phyloP scores from a whole-genome alignment of 2,888 invertebrate species.

The Artemia sp. region DNA sequence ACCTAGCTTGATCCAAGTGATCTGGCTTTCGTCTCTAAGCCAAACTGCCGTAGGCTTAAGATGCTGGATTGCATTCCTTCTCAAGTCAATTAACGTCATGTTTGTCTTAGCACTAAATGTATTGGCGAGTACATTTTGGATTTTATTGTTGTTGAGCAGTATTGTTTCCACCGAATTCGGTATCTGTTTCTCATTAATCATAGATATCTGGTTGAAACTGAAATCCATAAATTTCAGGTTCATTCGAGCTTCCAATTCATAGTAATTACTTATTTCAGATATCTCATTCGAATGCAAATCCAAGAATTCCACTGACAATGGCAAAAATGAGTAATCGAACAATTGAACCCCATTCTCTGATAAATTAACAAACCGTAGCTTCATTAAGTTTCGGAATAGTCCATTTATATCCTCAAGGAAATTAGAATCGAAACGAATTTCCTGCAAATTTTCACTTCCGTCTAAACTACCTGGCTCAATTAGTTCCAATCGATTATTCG shows the following conservation, averaged over 20 bases:
- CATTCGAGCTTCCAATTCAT: constrained; percentile 28
- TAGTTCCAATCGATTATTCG: constrained; percentile 60
- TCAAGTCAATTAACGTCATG: constrained; percentile 55
- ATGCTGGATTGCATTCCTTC: constrained; percentile 52
- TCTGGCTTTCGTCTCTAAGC: constrained; percentile 45
- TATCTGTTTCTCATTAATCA: constrained; percentile 48
- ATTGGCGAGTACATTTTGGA: constrained; percentile 48
- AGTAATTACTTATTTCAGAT: constrained; percentile 30
- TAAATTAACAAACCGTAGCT: constrained; percentile 60
- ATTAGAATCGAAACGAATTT: constrained; percentile 62
- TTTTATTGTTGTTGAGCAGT: constrained; percentile 54
- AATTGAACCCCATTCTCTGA: constrained; percentile 57
- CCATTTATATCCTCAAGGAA: constrained; percentile 29
- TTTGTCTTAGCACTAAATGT: constrained; percentile 50
- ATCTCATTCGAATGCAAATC: constrained; percentile 68
- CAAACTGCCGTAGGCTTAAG: constrained; percentile 55
- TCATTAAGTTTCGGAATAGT: constrained; percentile 31
- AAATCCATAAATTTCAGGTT: constrained; percentile 42
- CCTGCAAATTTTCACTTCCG: constrained; percentile 54
- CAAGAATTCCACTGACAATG: constrained; percentile 54
- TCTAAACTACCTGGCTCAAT: constrained; percentile 62
- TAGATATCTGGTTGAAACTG: constrained; percentile 51
- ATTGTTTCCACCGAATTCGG: constrained; percentile 54
- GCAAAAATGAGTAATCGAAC: constrained; percentile 65
- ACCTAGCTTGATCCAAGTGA: constrained; percentile 54